A percentile compares a stretch with the other conserved stretches of the same genome.
phyloP scores from a whole-genome alignment of 2,888 invertebrate genomes.

The Eupsilia transversa region DNA sequence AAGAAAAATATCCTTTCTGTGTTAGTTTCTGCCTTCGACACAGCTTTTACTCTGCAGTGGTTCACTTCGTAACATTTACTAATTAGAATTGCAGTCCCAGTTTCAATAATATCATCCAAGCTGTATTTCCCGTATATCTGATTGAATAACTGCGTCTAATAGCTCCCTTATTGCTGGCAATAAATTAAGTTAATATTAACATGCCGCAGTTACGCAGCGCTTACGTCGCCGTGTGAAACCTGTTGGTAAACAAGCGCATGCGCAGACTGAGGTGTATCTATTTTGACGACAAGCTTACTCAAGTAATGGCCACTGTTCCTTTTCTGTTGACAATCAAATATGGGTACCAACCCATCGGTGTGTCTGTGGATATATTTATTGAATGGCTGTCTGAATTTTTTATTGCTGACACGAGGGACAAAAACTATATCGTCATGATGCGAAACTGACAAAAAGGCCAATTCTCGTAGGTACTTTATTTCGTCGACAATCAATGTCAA shows the following conservation, averaged over 20 bases:
- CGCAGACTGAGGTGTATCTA: slow-evolving; percentile 18
- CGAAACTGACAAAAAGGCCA: neutral
- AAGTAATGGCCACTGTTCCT: neutral
- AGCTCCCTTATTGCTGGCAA: slow-evolving; percentile 32
- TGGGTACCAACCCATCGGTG: neutral
- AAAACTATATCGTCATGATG: neutral
- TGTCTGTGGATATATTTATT: neutral
- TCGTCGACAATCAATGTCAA: neutral
- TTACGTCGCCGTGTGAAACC: slow-evolving; percentile 56
- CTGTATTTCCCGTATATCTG: slow-evolving; percentile 34
- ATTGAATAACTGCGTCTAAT: slow-evolving; percentile 39
- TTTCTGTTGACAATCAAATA: neutral
- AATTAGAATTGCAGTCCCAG: neutral
- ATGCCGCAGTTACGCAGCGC: slow-evolving; percentile 44
- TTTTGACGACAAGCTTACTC: neutral
- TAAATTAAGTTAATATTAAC: slow-evolving; percentile 55
- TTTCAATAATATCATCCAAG: slow-evolving; percentile 21
- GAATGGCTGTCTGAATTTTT: neutral
- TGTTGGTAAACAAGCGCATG: slow-evolving; percentile 21
- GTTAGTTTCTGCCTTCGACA: neutral
- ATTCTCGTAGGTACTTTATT: neutral
- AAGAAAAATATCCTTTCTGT: neutral
- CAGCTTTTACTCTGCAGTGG: neutral
- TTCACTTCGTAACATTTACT: neutral
- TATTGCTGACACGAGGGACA: neutral